Conservation (phyloP, 2,888 invertebrate species). For the Eupithecia centaureata region DNA sequence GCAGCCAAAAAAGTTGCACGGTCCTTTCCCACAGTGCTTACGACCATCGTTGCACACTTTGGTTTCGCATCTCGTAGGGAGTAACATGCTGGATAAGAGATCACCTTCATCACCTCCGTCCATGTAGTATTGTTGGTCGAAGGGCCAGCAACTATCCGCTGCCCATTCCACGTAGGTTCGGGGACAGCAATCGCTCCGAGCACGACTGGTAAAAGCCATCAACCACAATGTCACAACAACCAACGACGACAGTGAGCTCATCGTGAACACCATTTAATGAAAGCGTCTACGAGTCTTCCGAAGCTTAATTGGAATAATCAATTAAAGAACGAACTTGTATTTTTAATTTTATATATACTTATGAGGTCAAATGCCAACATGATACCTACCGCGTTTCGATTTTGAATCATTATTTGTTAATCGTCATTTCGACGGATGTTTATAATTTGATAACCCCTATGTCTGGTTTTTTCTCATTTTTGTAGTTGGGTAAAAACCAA, state of each 20-base stretch:
- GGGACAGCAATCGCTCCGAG: background rate
- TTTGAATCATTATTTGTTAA: no score
- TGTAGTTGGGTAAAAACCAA: background rate
- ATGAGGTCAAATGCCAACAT: background rate
- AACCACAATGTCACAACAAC: background rate
- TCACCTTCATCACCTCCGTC: background rate
- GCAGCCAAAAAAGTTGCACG: background rate
- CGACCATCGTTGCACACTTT: constrained; percentile 3
- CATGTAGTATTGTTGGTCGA: background rate
- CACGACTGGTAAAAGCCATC: background rate
- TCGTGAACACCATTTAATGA: background rate
- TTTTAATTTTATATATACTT: no score
- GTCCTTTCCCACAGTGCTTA: background rate
- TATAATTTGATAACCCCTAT: background rate
- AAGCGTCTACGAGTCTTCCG: background rate
- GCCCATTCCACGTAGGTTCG: background rate
- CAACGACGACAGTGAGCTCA: background rate
- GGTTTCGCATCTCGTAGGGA: background rate
- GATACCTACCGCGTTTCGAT: no score
- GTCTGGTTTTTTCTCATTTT: background rate
- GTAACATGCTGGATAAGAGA: background rate
- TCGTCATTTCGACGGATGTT: no score
- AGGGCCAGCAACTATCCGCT: background rate
- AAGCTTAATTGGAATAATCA: background rate
- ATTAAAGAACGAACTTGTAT: background rate